Evolutionary conservation across 1,140 invertebrate genomes (phyloP), one percentile per base, ranked within the genome.

Genomic region (Brachionus koreanus): DNA sequence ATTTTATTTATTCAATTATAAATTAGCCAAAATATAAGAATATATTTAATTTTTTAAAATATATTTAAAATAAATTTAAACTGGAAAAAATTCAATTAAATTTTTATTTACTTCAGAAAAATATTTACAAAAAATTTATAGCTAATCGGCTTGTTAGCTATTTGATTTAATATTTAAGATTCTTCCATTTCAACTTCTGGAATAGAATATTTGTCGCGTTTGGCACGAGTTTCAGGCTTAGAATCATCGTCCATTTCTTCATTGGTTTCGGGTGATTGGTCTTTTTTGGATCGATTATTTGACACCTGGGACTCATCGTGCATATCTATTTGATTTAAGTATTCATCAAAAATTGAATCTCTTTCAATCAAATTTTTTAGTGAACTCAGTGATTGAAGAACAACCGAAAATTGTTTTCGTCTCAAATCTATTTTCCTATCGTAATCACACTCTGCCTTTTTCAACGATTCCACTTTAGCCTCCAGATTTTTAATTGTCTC

Each of bases 351-450:
- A 39, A 61, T 79, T n/a, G 61, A 61, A 65, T 79, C 76, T 19
- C 7, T 61, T 65, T 79, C 76, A 12, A 79, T 79, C 42, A 79
- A 65, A 23, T 43, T 61, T 61, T 79, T 79, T 7, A 79, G 49
- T 13, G 76, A 79, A 29, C 61, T 79, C 0, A 79, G 29, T 5
- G 76, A 79, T 33, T 79, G 76, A 12, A 79, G 49, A 5, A 79
- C 76, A 37, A 79, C 76, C 7, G 46, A 39, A 52, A 79, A 79
- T 43, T 79, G 49, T 43, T 79, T 79, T 23, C 76, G 43, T 79
- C 76, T 79, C n/a, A 79, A n/a, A 37, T 79, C 76, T 7, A 79
- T 57, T 37, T 79, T 79, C 39, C 76, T 57, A 16, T 79, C 76
- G 43, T 79, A 79, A 19, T 79, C 49, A 29, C 9, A 39, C 10